phyloP scores from a whole-genome alignment of 1,140 invertebrate genomes.

The Hestina assimilis region DNA sequence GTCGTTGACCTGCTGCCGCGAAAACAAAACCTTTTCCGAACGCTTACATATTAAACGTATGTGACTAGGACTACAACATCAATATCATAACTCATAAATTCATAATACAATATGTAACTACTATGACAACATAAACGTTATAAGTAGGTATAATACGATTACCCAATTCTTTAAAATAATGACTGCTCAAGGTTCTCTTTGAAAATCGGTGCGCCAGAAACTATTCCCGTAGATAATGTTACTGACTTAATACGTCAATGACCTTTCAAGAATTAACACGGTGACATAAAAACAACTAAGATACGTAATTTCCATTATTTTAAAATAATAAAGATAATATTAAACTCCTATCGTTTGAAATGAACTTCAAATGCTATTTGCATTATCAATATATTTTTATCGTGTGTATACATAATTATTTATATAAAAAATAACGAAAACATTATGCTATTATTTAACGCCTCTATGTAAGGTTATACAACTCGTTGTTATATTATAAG shows the following conservation, averaged over 20 bases:
- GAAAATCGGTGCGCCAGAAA: too few relatives aligned
- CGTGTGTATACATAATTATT: too few relatives aligned
- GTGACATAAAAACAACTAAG: conserved; percentile 40
- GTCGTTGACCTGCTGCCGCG: conserved; percentile 64
- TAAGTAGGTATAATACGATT: not conserved
- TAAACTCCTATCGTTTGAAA: not conserved
- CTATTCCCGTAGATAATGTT: not conserved
- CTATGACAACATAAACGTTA: not conserved
- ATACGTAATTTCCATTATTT: conserved; percentile 31
- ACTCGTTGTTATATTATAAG: too few relatives aligned
- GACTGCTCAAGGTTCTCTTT: too few relatives aligned
- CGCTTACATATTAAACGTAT: not conserved
- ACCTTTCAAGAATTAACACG: conserved; percentile 59
- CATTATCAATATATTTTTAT: too few relatives aligned
- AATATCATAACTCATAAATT: not conserved
- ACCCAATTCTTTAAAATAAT: too few relatives aligned
- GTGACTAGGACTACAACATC: not conserved
- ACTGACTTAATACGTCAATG: conserved; percentile 42
- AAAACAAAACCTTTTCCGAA: conserved; percentile 67
- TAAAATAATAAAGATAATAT: not conserved
- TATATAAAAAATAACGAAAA: too few relatives aligned
- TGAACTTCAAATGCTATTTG: too few relatives aligned
- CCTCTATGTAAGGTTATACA: too few relatives aligned
- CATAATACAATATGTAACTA: too few relatives aligned
- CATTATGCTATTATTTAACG: too few relatives aligned